A percentile compares a stretch with the other conserved stretches of the same genome.
phyloP scores from a whole-genome alignment of 1,140 invertebrate species.

The Drosophila busckii region DNA sequence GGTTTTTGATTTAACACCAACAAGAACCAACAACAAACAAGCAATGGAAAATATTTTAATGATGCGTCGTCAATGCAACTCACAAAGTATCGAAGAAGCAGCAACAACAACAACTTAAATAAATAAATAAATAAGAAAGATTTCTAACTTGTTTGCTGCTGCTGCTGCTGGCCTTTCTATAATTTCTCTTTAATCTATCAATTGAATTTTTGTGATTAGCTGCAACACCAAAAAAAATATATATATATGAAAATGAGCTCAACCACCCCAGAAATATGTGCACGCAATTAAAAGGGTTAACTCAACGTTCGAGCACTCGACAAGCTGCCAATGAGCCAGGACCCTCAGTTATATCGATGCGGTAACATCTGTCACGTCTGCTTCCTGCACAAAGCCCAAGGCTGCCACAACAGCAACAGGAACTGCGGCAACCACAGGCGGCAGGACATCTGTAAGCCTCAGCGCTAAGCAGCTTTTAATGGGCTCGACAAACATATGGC shows the following conservation, averaged over 20 bases:
- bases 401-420: not conserved
- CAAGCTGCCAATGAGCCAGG: constrained; percentile 52
- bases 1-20: constrained; percentile 76
- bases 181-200: constrained; percentile 5
- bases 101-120: constrained; percentile 8
- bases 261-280: too few relatives aligned
- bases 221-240: too few relatives aligned
- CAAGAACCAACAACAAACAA: constrained; percentile 37
- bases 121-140: constrained; percentile 52
- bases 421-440: constrained; percentile 26
- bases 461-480: constrained; percentile 50
- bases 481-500: too few relatives aligned
- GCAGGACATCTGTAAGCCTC: constrained; percentile 30
- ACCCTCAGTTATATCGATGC: constrained; percentile 36
- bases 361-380: constrained; percentile 69
- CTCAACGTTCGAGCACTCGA: constrained; percentile 43
- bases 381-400: constrained; percentile 39
- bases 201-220: too few relatives aligned
- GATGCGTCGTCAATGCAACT: constrained; percentile 69
- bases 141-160: constrained; percentile 70
- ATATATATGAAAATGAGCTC: too few relatives aligned
- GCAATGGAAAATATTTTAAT: constrained; percentile 71
- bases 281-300: constrained; percentile 16
- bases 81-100: constrained; percentile 22
- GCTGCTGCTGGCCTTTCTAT: constrained; percentile 26